Conservation (phyloP, 2,888 invertebrate species). For the Macrosiphum euphorbiae region DNA sequence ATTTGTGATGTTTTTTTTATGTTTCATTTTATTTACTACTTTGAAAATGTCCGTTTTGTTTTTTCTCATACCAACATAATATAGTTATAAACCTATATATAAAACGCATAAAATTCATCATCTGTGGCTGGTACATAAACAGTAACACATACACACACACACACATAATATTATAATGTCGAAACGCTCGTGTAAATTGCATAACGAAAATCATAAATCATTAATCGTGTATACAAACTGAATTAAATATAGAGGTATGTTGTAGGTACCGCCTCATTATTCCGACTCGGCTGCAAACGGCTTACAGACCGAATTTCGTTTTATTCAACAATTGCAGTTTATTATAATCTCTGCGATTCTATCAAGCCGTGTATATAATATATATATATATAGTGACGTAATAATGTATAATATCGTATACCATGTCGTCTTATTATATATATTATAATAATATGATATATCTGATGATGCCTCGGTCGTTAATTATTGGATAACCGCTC, state of each 20-base stretch:
- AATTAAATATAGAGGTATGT: background rate
- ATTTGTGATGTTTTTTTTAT: slow-evolving; percentile 8
- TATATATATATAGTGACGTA: background rate
- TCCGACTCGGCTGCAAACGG: background rate
- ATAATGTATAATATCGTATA: background rate
- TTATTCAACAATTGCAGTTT: slow-evolving; percentile 3
- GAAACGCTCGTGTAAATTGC: background rate
- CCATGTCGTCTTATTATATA: background rate
- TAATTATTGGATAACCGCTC: background rate
- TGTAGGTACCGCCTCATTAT: background rate
- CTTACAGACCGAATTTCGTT: background rate
- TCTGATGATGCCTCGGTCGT: background rate
- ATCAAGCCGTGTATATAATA: background rate
- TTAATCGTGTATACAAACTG: background rate
- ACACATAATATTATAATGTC: background rate
- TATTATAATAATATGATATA: background rate
- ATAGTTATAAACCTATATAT: slow-evolving; percentile 7
- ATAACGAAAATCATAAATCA: slow-evolving; percentile 4
- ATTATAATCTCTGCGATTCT: background rate
- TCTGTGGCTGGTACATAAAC: background rate
- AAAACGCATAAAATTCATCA: background rate
- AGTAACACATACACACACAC: background rate
- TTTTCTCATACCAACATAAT: background rate
- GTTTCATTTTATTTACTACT: background rate
- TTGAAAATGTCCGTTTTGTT: background rate